Percentiles rank a stretch among this genome's conserved stretches.
Evolutionary conservation across 2,113 vertebrate species (phyloP).

Genomic region (Eolophus roseicapilla): DNA sequence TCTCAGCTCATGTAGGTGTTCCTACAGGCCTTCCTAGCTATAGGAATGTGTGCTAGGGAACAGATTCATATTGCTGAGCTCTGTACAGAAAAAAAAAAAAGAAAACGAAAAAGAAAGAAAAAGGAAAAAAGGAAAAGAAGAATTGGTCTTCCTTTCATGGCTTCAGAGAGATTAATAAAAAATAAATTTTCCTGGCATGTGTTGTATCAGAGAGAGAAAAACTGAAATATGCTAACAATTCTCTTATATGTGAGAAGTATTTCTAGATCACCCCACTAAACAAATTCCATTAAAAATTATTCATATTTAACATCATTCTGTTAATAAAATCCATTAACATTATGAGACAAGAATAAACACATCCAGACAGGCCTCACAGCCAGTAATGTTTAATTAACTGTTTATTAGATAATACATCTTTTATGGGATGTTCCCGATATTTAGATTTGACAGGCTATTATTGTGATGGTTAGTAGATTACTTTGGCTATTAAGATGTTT

Average conservation of each 20-base stretch:
- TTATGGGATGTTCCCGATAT: slow-evolving; percentile 12
- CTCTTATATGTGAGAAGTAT: background rate
- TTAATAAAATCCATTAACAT: slow-evolving; percentile 30
- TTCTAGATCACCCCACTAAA: background rate
- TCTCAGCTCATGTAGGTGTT: background rate
- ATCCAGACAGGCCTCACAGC: background rate
- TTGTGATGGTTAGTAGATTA: slow-evolving; percentile 46
- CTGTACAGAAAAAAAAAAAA: background rate
- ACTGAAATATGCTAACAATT: background rate
- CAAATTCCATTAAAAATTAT: background rate
- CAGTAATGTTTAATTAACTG: slow-evolving; percentile 38
- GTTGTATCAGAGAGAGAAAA: background rate
- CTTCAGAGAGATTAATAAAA: background rate
- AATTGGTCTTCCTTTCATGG: background rate
- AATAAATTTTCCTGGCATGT: background rate
- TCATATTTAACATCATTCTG: background rate
- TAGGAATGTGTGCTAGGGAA: background rate
- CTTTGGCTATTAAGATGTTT: slow-evolving; percentile 35
- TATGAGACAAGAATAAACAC: background rate
- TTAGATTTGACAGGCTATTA: slow-evolving; percentile 34
- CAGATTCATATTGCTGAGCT: accelerated
- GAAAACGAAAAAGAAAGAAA: no score
- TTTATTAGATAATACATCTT: slow-evolving; percentile 51
- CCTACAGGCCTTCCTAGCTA: background rate
- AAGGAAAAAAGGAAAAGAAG: background rate